Evolutionary conservation across 2,113 vertebrate genomes (phyloP), one percentile per base, ranked within the genome.

Genomic region (Okapia johnstoni): DNA sequence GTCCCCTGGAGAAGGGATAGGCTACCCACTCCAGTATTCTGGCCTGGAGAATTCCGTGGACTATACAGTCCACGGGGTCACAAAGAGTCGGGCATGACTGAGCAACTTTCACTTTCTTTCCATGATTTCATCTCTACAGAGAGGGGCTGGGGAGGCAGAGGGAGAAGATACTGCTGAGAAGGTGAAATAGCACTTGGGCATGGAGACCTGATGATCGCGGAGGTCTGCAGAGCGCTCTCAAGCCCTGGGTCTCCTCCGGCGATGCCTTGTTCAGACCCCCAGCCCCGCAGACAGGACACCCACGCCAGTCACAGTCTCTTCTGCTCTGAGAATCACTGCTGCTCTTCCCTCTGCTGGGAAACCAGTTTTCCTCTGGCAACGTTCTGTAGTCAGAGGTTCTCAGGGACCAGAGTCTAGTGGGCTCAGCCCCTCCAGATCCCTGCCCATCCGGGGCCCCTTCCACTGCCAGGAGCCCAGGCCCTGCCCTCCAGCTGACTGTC

Each of bases 121-220:
- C 28, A 14, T 36, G n/a, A 33, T n/a, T 19, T 84, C 19, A 6
- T 3, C 40, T 19, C 21, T 21, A 4, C 5, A 6, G 55, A 76
- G 21, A 54, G 10, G 4, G 30, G 33, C 6, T 40, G 3, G n/a
- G 12, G n/a, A 33, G 36, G 28, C 36, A 21, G 43, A 40, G 86
- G 25, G 85, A 40, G 15, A 28, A 40, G 52, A 10, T 9, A 5
- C n/a, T 12, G 33, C 1, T 19, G 60, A 10, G 23, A 14, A 25
- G 46, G 12, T 25, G 43, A n/a, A 9, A n/a, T 1, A 1, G 30
- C 1, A 1, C 33, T 6, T 14, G 16, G 36, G 55, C 3, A 23
- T 9, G 23, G n/a, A 57, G 54, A 8, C 15, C 84, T 33, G 5
- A 15, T 0, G 1, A 2, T 26, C 8, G 0, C 1, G 3, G 30